These are phyloP conservation scores for Drosophila mimica DNA, from an alignment of 2,888 invertebrate species.

Conservation along the genomic window DNA sequence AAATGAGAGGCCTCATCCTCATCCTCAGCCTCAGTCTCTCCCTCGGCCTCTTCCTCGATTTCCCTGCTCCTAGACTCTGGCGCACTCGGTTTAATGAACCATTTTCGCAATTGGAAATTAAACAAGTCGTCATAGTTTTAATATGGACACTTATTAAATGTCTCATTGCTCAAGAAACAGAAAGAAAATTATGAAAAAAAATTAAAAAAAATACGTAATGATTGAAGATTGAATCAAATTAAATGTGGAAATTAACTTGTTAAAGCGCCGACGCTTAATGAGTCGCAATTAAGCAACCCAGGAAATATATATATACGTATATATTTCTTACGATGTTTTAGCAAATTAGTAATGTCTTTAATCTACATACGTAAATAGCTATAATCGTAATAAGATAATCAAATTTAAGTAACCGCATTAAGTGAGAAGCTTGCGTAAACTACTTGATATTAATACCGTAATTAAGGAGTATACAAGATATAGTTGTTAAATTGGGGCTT, in stretches of 20 bases:
- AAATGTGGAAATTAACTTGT: slow-evolving; percentile 69
- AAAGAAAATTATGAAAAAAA: background rate
- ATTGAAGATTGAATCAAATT: slow-evolving; percentile 64
- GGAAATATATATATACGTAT: slow-evolving; percentile 31
- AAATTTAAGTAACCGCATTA: background rate
- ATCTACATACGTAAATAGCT: background rate
- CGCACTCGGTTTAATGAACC: slow-evolving; percentile 28
- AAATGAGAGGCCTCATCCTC: slow-evolving; percentile 18
- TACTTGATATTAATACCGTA: background rate
- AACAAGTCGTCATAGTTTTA: slow-evolving; percentile 70
- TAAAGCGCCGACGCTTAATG: slow-evolving; percentile 48
- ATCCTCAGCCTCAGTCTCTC: background rate
- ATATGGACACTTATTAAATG: slow-evolving; percentile 36
- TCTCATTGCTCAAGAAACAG: slow-evolving; percentile 16
- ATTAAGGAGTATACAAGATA: background rate
- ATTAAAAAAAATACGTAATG: background rate
- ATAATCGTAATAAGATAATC: slow-evolving; percentile 8
- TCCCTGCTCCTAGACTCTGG: slow-evolving; percentile 5
- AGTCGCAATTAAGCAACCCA: slow-evolving; percentile 33
- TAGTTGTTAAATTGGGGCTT: background rate
- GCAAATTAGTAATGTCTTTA: slow-evolving; percentile 23
- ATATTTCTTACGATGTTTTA: background rate
- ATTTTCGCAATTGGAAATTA: slow-evolving; percentile 62
- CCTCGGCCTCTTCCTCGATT: background rate
- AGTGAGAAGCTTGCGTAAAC: background rate